A percentile compares a stretch with the other conserved stretches of the same genome.
Conservation (phyloP, 2,797 vertebrate genomes). For the Brachyalestes nurse region DNA sequence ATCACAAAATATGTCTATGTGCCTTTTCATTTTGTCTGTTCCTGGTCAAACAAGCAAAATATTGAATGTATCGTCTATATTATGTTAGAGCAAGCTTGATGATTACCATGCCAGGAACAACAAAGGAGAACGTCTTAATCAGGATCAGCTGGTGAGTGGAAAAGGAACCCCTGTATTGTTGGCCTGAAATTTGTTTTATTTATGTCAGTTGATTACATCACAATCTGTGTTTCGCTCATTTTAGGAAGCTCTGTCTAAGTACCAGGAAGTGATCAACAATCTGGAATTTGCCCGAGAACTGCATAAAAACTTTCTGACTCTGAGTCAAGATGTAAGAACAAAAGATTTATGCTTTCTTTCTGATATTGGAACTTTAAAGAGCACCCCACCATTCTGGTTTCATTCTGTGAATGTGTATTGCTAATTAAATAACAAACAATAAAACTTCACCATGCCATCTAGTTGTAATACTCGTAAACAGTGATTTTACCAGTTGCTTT, state of each 20-base stretch:
- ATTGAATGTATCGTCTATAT: conserved; percentile 33
- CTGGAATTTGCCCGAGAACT: conserved; percentile 96
- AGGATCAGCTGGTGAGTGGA: conserved; percentile 92
- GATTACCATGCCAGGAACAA: conserved; percentile 95
- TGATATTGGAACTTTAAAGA: too few species aligned
- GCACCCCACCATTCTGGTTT: too few species aligned
- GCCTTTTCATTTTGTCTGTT: not conserved
- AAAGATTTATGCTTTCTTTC: not conserved
- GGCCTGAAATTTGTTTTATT: not conserved
- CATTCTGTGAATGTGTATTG: too few species aligned
- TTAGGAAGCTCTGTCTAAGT: conserved; percentile 94
- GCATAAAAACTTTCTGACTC: conserved; percentile 90
- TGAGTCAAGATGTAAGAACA: conserved; percentile 93
- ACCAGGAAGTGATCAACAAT: conserved; percentile 93
- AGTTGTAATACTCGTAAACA: too few species aligned
- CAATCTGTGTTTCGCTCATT: conserved; percentile 31
- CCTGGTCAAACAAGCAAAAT: not conserved
- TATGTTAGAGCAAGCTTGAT: conserved; percentile 90
- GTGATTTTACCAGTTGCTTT: too few species aligned
- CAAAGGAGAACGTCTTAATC: conserved; percentile 94
- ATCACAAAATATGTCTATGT: not conserved
- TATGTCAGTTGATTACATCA: conserved; percentile 3
- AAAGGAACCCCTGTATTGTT: not conserved
- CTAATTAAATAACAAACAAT: too few species aligned
- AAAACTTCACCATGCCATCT: too few species aligned